Evolutionary conservation across 1,140 invertebrate genomes (phyloP).

Genomic region (Caenorhabditis latens): DNA sequence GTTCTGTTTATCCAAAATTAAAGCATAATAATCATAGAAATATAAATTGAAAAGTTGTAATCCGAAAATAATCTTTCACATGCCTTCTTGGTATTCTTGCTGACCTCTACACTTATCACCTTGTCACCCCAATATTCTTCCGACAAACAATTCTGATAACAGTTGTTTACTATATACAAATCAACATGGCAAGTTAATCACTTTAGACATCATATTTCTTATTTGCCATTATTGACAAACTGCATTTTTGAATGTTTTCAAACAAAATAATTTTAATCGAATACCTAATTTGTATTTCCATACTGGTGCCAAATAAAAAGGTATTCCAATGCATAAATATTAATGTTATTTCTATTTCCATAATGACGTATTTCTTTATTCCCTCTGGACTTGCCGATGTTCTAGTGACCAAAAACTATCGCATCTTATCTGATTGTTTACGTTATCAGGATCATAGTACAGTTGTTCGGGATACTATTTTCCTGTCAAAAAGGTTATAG

Average conservation of each 20-base stretch:
- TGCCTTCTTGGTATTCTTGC: not conserved
- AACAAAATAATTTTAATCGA: not conserved
- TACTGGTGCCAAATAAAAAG: not conserved
- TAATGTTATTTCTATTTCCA: too few relatives aligned
- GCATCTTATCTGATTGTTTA: not conserved
- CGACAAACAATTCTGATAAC: constrained; percentile 8
- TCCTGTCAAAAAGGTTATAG: constrained; percentile 4
- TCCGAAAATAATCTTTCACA: too few relatives aligned
- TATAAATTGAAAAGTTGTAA: too few relatives aligned
- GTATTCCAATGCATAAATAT: too few relatives aligned
- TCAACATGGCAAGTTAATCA: constrained; percentile 33
- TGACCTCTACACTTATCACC: not conserved
- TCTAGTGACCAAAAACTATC: not conserved
- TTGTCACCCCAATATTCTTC: not conserved
- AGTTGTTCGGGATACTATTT: not conserved
- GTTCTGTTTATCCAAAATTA: too few relatives aligned
- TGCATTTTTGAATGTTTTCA: too few relatives aligned
- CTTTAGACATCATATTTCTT: not conserved
- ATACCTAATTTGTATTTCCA: not conserved
- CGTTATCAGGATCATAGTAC: constrained; percentile 29
- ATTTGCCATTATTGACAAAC: not conserved
- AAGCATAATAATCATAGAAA: too few relatives aligned
- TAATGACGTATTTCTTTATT: too few relatives aligned
- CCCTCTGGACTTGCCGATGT: not conserved
- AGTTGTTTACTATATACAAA: constrained; percentile 18